Base-by-base conservation (phyloP, 2,888 invertebrate species). In the Eueremaeus valkanovi region DNA sequence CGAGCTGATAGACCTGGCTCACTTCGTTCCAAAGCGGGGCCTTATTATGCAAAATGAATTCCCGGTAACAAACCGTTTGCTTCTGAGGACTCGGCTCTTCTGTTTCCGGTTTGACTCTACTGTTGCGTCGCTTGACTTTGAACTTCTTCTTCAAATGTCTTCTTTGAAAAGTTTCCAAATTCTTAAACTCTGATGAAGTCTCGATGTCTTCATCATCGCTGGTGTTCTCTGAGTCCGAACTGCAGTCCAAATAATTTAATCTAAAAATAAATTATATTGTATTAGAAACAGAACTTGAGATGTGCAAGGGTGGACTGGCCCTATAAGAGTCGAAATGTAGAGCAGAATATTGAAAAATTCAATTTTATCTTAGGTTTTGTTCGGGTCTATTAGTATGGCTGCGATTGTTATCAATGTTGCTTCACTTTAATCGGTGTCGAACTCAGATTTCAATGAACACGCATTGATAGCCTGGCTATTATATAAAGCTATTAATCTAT, bases 1-100 rank as follows among this genome's bases (percentile, higher is more conserved):
- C 99, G 63, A 99, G 87, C 83, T 98, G 98, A 85, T 98, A 99
- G 18, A 99, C 98, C 85, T 99, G 98, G 83, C 94, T 95, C 85
- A 92, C 93, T 85, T 99, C 98, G 84, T 99, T 99, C 99, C 99
- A 99, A 89, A 95, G 90, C 18, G 95, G 95, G 11, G 91, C 90
- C 85, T 99, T 98, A 85, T 99, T 99, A 85, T 96, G 95, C 92
- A 97, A 94, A 68, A 94, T 89, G 81, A 95, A 92, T 85, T 95
- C 72, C 29, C 58, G 75, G 24, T 40, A 29, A 9, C 16, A 36
- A 21, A 9, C 33, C 6, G 3, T 18, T 21, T 31, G 63, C 27
- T 63, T 31, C 33, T 63, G 73, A 27, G 63, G 29, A 27, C 51
- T 42, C 13, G 18, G 27, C 27, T 70, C 72, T 18, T 55, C 24